phyloP scores from a whole-genome alignment of 2,113 vertebrate species.

The Microtus pennsylvanicus region DNA sequence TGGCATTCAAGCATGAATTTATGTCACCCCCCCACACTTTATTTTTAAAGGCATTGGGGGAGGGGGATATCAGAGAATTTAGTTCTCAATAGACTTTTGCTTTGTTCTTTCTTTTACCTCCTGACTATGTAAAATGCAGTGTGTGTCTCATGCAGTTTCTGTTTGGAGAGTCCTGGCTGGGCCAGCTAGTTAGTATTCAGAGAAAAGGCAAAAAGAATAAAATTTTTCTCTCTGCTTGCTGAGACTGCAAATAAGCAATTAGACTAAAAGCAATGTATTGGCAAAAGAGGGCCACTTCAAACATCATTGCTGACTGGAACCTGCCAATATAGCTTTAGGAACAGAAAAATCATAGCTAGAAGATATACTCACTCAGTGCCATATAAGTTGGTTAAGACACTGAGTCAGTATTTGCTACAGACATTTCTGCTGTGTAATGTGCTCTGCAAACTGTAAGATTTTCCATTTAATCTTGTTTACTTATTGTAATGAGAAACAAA shows the following conservation, averaged over 20 bases:
- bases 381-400: constrained; percentile 80
- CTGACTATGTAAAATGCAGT: constrained; percentile 95
- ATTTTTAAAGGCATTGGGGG: constrained; percentile 90
- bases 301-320: constrained; percentile 80
- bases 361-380: constrained; percentile 73
- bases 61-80: constrained; percentile 90
- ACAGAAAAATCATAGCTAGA: constrained; percentile 75
- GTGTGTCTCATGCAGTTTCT: constrained; percentile 91
- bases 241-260: constrained; percentile 91
- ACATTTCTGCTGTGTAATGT: constrained; percentile 74
- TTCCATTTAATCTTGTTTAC: constrained; percentile 86
- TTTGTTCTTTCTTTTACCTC: constrained; percentile 94
- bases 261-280: constrained; percentile 84
- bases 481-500: constrained; percentile 86
- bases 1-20: constrained; percentile 89
- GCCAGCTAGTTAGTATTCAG: constrained; percentile 95
- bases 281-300: constrained; percentile 79
- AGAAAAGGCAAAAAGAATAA: constrained; percentile 89
- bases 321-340: constrained; percentile 83
- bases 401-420: constrained; percentile 77
- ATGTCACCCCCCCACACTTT: constrained; percentile 84
- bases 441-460: constrained; percentile 82
- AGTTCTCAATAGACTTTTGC: constrained; percentile 97
- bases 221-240: constrained; percentile 88
- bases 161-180: constrained; percentile 88